A percentile compares a stretch with the other conserved stretches of the same genome.
phyloP scores from a whole-genome alignment of 1,140 invertebrate species.

The Cydia pomonella region DNA sequence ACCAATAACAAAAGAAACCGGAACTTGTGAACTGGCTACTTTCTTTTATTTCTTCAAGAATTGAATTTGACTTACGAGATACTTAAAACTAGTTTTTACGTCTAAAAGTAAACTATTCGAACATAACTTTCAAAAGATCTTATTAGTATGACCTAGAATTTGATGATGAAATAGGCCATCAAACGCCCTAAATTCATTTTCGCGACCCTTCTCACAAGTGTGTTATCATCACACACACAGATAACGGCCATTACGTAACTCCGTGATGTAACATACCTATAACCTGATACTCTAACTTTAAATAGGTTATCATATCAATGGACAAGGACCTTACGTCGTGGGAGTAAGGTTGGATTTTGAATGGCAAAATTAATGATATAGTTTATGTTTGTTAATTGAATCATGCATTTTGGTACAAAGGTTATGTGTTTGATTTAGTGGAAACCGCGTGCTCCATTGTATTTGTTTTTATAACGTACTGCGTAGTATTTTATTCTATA shows the following conservation, averaged over 20 bases:
- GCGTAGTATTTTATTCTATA: no score
- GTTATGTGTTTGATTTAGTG: conserved; percentile 7
- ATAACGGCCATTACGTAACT: neutral
- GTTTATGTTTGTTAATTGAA: neutral
- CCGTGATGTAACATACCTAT: neutral
- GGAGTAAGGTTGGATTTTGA: neutral
- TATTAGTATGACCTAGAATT: neutral
- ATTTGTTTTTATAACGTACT: neutral
- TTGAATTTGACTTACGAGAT: no score
- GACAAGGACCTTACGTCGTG: neutral
- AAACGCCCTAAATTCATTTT: neutral
- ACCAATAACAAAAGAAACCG: no score
- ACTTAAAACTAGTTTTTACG: no score
- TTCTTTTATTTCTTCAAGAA: no score
- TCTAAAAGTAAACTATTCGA: no score
- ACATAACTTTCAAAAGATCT: no score
- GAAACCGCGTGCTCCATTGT: neutral
- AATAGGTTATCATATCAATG: neutral
- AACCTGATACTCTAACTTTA: conserved; percentile 4
- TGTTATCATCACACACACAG: conserved; percentile 1
- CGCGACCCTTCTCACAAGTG: neutral
- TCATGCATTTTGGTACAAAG: conserved; percentile 6
- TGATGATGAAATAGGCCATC: conserved; percentile 2
- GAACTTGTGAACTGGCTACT: no score
- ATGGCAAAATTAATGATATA: neutral